Percentiles rank a stretch among this genome's conserved stretches.
These are phyloP conservation scores for Apostichopus parvimensis DNA, from an alignment of 35 echinoderm and acorn worm species.

Conservation along the genomic window DNA sequence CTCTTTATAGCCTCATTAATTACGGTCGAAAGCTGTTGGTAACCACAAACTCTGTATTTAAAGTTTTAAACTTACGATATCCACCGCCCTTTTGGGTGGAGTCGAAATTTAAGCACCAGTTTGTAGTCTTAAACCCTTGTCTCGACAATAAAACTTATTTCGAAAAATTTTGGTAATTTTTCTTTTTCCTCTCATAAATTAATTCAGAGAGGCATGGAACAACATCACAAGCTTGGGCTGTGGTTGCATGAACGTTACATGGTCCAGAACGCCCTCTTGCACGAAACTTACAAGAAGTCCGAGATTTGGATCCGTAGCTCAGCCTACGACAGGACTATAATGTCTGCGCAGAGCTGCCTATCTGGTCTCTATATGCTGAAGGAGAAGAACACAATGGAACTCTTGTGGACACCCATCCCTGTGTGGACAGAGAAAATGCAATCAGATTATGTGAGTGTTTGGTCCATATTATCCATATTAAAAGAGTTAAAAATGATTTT, in stretches of 20 bases:
- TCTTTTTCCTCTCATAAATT: not conserved
- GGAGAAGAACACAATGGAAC: not conserved
- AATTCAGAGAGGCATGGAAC: slow-evolving; percentile 75
- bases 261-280: slow-evolving; percentile 28
- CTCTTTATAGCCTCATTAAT: too few relatives aligned
- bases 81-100: too few relatives aligned
- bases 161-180: too few relatives aligned
- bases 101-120: too few relatives aligned
- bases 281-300: slow-evolving; percentile 53
- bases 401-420: slow-evolving; percentile 32
- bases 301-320: slow-evolving; percentile 79
- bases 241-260: slow-evolving; percentile 68
- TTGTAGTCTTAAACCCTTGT: too few relatives aligned
- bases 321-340: slow-evolving; percentile 79
- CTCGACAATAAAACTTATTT: too few relatives aligned
- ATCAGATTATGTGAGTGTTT: slow-evolving; percentile 33
- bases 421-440: slow-evolving; percentile 26
- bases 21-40: too few relatives aligned
- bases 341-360: slow-evolving; percentile 87
- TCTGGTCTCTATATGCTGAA: slow-evolving; percentile 64
- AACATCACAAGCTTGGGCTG: slow-evolving; percentile 76
- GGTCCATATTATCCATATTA: too few relatives aligned
- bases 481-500: too few relatives aligned
- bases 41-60: too few relatives aligned
- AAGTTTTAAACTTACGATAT: too few relatives aligned